Evolutionary conservation across 2,888 invertebrate genomes (phyloP), one percentile per base, ranked within the genome.

Genomic region (Elegia similella): DNA sequence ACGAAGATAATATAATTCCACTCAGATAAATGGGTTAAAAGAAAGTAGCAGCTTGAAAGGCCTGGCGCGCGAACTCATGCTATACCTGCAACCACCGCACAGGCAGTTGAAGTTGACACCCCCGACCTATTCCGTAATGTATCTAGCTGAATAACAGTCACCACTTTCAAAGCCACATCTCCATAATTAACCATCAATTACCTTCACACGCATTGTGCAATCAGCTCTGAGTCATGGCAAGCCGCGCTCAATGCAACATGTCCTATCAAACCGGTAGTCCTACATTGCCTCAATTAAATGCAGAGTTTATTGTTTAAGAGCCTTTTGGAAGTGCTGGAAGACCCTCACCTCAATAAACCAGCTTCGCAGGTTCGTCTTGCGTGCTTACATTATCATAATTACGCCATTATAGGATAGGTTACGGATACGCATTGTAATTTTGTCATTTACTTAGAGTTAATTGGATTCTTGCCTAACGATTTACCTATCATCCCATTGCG

Each of bases 321-420:
- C 58, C 66, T 67, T 80, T 79, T 66, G 66, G 77, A 74, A 75
- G 78, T 63, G 66, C 71, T 62, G 50, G 76, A 58, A 75, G 80
- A 75, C 88, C 88, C 80, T 89, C 86, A 88, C 88, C 86, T 77
- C 76, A 69, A 78, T 85, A 62, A 62, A 71, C 73, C 79, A 67
- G 75, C 76, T 76, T 72, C 30, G 59, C 55, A 42, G 15, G 50
- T 50, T 50, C 13, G 0, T 17, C 7, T 42, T 29, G 30, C 12
- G 16, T 32, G 30, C 17, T 1, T 15, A 10, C 13, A 30, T 29
- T 53, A 42, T 53, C 42, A 23, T 53, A 53, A 42, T 53, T 43
- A 43, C 32, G 34, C 50, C 34, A 50, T 50, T 34, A 50, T 50
- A 15, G 16, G 34, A 50, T 50, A n/a, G 7, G 16, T 50, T 50